Conservation (phyloP, 2,113 vertebrate genomes). For the Ammodytes marinus region DNA sequence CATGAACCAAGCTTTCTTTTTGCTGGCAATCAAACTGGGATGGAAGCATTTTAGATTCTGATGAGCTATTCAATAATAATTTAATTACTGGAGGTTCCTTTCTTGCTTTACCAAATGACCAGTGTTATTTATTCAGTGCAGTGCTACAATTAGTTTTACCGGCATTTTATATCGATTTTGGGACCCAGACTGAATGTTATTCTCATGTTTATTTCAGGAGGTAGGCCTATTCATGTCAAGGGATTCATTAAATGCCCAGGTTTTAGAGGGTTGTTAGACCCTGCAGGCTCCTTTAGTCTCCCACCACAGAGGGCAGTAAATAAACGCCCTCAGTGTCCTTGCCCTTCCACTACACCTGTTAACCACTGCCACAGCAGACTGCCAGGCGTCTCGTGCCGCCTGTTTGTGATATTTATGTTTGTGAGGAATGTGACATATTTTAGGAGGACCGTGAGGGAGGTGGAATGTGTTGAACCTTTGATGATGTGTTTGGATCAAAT, state of each 20-base stretch:
- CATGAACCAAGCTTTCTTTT: conserved; percentile 1
- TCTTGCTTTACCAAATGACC: not conserved
- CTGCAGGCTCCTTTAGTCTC: not conserved
- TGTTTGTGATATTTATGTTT: conserved; percentile 61
- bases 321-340: conserved; percentile 31
- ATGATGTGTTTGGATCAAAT: conserved; percentile 25
- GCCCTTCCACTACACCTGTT: conserved; percentile 65
- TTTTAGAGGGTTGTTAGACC: conserved; percentile 10
- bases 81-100: not conserved
- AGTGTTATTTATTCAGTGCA: not conserved
- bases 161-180: not conserved
- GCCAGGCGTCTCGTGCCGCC: conserved; percentile 33
- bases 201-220: not conserved
- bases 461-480: conserved; percentile 38
- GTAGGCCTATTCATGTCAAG: no score
- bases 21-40: conserved; percentile 11
- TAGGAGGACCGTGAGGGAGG: conserved; percentile 14
- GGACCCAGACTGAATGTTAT: not conserved
- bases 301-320: conserved; percentile 44
- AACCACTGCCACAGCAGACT: conserved; percentile 42
- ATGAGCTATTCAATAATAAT: not conserved
- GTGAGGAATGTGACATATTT: conserved; percentile 48
- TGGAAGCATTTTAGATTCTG: not conserved
- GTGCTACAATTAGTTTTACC: not conserved
- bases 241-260: not conserved